Conservation (phyloP, 2,113 vertebrate species). For the Daboia siamensis region DNA sequence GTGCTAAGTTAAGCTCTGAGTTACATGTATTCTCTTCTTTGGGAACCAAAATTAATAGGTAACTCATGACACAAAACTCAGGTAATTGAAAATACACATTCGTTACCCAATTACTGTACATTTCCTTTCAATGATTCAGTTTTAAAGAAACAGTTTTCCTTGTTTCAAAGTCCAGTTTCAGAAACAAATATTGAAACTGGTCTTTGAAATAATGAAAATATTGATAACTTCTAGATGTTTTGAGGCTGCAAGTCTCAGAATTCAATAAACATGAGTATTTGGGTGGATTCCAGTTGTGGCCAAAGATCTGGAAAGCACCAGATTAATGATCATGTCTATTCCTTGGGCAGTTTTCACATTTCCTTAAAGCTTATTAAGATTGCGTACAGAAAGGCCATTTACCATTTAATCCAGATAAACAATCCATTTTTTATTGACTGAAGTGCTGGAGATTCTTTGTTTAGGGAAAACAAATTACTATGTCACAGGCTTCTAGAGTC, state of each 20-base stretch:
- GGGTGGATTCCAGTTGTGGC: neutral
- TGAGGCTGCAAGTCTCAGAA: neutral
- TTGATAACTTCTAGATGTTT: neutral
- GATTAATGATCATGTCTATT: neutral
- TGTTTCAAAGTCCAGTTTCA: neutral
- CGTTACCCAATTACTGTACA: neutral
- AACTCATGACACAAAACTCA: neutral
- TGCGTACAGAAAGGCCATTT: neutral
- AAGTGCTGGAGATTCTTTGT: neutral
- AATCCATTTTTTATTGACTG: neutral
- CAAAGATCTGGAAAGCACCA: neutral
- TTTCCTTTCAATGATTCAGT: neutral
- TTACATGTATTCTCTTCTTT: neutral
- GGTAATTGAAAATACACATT: neutral
- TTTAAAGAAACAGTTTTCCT: neutral
- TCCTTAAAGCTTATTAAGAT: neutral
- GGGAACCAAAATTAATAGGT: neutral
- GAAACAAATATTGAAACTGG: neutral
- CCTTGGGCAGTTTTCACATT: neutral
- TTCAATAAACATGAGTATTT: neutral
- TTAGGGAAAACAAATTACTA: neutral
- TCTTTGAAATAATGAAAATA: neutral
- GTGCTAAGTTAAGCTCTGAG: neutral
- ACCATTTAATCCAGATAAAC: neutral
- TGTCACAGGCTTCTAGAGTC: neutral